A percentile compares a stretch with the other conserved stretches of the same genome.
phyloP scores from a whole-genome alignment of 2,888 invertebrate species.

The Masnerella sp. region DNA sequence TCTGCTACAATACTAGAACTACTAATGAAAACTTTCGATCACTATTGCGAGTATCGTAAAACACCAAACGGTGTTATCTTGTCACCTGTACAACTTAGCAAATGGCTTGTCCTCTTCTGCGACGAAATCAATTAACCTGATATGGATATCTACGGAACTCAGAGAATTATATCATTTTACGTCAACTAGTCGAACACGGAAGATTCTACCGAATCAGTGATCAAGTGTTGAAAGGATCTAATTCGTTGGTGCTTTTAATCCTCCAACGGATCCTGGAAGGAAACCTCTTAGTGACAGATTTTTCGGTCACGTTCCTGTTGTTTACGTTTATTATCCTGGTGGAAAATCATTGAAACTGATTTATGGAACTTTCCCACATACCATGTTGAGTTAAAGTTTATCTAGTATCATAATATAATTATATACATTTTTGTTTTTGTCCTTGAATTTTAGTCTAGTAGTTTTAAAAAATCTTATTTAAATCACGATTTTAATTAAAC shows the following conservation, averaged over 20 bases:
- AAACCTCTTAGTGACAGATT: constrained; percentile 95
- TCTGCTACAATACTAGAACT: constrained; percentile 99
- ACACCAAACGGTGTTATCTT: constrained; percentile 98
- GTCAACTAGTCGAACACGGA: constrained; percentile 97
- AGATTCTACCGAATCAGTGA: constrained; percentile 94
- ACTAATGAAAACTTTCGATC: constrained; percentile 98
- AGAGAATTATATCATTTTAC: constrained; percentile 99
- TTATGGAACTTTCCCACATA: constrained; percentile 98
- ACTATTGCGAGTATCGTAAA: constrained; percentile 99
- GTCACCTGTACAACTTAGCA: constrained; percentile 96
- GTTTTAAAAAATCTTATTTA: no score
- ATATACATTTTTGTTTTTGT: no score
- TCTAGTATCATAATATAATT: no score
- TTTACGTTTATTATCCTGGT: constrained; percentile 99
- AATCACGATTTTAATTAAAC: no score
- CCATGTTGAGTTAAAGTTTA: no score
- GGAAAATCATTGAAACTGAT: constrained; percentile 98
- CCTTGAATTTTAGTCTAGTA: no score
- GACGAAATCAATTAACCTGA: constrained; percentile 99
- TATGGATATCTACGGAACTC: constrained; percentile 98
- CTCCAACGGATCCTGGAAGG: constrained; percentile 99
- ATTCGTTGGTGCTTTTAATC: constrained; percentile 99
- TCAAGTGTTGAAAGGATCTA: constrained; percentile 98
- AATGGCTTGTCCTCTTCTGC: constrained; percentile 99
- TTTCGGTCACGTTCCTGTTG: constrained; percentile 96